Base-by-base conservation (phyloP, 2,113 vertebrate species). In the Corythornis vintsioides region DNA sequence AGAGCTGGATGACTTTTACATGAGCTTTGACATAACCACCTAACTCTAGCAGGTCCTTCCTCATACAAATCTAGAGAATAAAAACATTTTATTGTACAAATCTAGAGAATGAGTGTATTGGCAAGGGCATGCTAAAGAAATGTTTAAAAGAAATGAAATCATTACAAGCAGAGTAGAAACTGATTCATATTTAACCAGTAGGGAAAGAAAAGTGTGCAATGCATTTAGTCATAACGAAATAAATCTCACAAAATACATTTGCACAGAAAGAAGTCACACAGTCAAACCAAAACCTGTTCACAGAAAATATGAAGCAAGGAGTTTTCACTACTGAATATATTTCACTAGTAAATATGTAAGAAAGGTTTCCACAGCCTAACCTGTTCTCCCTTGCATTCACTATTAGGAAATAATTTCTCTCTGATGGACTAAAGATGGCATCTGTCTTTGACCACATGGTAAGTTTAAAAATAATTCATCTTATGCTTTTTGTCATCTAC, bases 171-270 rank as follows among this genome's bases (percentile, higher is more conserved):
- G 71, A 80, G 35, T 33, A 52, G 76, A 82, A 94, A 57, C 10
- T 5, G 53, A 61, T 64, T 70, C 14, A 42, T 59, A 57, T 78
- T 79, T 84, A 42, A 38, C 25, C 45, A 13, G 11, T 22, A n/a
- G 63, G 48, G 33, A 81, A 93, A 83, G 14, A 87, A 65, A 92
- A 56, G 16, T 14, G n/a, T 45, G 42, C 22, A 35, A 59, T 17
- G 17, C 20, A 19, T 77, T 71, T 80, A 77, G 64, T 96, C 79
- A 83, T 71, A 77, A 71, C 47, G 79, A 95, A 85, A 91, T 53
- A 48, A 85, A 64, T 19, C 53, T 90, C 3, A 73, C 57, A 88
- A 90, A 83, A 40, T 19, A 70, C 3, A 38, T 74, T 92, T 90
- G 5, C 56, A 52, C 4, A 33, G 64, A 64, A 86, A 77, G 55